Base-by-base conservation (phyloP, 2,888 invertebrate genomes). In the Hypolimnas misippus region DNA sequence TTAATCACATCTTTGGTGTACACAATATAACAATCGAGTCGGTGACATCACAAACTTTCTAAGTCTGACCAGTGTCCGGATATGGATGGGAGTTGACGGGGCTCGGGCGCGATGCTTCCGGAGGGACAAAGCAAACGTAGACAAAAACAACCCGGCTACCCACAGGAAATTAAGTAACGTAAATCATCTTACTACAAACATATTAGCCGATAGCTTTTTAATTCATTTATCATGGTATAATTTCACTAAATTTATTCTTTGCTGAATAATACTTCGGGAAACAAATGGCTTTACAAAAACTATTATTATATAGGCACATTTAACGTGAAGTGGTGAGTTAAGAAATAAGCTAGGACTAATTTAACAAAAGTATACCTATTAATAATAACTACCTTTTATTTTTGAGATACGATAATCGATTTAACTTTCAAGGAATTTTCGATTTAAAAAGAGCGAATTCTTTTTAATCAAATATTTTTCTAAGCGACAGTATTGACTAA, bases 41-140 rank as follows among this genome's bases (percentile, higher is more conserved):
- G 44, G 44, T 58, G 52, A 56, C 55, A 35, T 55, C 53, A 57
- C 42, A 83, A 82, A 76, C 80, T 81, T 77, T 74, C 72, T 72
- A 73, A 73, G 70, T 81, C 83, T 84, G 86, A 82, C 83, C 83
- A 70, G 70, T 65, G 81, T 76, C 78, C 82, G 89, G 90, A 89
- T 86, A 87, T 89, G 83, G 84, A 83, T 76, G 79, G 87, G 86
- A 86, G 87, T 89, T 83, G 84, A 83, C 76, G 79, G 87, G 86
- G 85, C 87, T 85, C 81, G 79, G 81, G 82, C 81, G 76, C 84
- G 76, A 85, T 73, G 79, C 80, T 84, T 89, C 90, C 91, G 91
- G 71, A 74, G 79, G 82, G 82, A 75, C 76, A 73, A 72, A 74
- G 72, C 72, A 69, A 73, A 74, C 70, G 74, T 60, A 66, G 72